Evolutionary conservation across 2,797 vertebrate genomes (phyloP).

Genomic region (Crenichthys baileyi): DNA sequence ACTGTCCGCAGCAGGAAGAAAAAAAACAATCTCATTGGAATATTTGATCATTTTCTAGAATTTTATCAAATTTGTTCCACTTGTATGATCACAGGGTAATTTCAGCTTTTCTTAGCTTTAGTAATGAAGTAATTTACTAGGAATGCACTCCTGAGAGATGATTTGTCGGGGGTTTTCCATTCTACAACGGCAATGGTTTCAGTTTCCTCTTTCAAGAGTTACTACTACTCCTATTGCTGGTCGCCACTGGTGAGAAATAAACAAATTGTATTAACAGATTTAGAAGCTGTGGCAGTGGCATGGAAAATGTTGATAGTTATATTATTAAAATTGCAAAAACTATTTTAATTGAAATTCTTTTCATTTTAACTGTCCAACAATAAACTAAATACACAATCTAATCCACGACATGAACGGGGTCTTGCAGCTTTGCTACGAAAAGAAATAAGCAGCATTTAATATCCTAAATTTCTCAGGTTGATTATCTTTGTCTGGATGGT

Average conservation of each 20-base stretch:
- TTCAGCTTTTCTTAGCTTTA: neutral
- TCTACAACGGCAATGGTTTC: conserved; percentile 1
- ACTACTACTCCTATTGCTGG: neutral
- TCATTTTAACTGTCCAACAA: neutral
- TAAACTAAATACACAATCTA: neutral
- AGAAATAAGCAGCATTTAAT: neutral
- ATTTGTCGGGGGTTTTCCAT: conserved; percentile 29
- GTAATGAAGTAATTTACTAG: neutral
- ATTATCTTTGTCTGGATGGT: neutral
- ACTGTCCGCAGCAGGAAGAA: neutral
- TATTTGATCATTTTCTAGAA: neutral
- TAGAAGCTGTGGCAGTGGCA: no score
- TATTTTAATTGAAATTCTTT: neutral
- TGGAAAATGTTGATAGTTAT: no score
- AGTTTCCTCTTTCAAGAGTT: neutral
- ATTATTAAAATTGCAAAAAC: neutral
- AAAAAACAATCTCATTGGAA: neutral
- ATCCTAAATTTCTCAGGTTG: neutral
- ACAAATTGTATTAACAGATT: no score
- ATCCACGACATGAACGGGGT: neutral
- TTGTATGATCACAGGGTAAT: neutral
- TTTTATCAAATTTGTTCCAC: neutral
- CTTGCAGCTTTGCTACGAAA: neutral
- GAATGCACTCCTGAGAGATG: neutral
- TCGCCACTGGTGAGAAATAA: neutral